Conservation (phyloP, 2,113 vertebrate genomes). For the Arenaria interpres region DNA sequence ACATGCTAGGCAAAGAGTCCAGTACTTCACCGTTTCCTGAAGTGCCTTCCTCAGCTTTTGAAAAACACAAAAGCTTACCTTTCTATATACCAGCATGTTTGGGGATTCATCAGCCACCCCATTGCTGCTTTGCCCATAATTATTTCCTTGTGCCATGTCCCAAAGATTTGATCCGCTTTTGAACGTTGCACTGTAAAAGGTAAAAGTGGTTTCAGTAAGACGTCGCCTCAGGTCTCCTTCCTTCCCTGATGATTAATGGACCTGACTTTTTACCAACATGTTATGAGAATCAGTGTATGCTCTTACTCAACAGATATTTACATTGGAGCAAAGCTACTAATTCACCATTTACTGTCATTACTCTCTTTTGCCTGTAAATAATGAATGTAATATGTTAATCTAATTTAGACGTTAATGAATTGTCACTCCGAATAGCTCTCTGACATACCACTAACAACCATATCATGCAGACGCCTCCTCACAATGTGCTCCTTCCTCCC, state of each 20-base stretch:
- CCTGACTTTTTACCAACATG: neutral
- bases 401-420: slow-evolving; percentile 19
- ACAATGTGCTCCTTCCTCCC: neutral
- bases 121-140: slow-evolving; percentile 89
- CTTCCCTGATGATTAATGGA: neutral
- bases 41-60: neutral
- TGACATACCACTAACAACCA: neutral
- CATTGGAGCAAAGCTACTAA: neutral
- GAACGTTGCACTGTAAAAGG: slow-evolving; percentile 64
- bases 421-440: neutral
- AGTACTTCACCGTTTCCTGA: neutral
- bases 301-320: neutral
- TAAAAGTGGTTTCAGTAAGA: slow-evolving; percentile 28
- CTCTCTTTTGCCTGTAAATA: neutral
- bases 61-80: slow-evolving; percentile 80
- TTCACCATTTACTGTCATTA: neutral
- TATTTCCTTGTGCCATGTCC: slow-evolving; percentile 97
- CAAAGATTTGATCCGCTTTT: slow-evolving; percentile 69
- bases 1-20: neutral
- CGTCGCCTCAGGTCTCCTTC: neutral
- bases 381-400: neutral
- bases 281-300: neutral
- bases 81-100: slow-evolving; percentile 98
- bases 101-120: slow-evolving; percentile 94
- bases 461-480: neutral